Evolutionary conservation across 1,140 invertebrate species (phyloP).

Genomic region (Elymnias hypermnestra): DNA sequence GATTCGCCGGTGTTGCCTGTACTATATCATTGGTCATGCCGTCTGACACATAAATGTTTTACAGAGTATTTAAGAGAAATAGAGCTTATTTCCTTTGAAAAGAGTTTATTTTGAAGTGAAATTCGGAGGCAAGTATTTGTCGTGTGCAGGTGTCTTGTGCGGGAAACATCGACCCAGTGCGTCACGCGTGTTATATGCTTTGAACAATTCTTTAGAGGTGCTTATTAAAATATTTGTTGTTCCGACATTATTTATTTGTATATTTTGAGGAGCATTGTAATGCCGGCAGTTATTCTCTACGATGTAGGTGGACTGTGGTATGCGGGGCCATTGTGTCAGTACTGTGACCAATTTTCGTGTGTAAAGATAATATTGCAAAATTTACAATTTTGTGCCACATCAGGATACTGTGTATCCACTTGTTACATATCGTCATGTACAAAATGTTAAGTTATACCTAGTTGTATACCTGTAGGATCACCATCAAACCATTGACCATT

Average conservation of each 20-base stretch:
- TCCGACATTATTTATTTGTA: slow-evolving; percentile 70
- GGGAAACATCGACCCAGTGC: slow-evolving; percentile 32
- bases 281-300: slow-evolving; percentile 39
- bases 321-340: slow-evolving; percentile 34
- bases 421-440: background rate
- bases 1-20: slow-evolving; percentile 45
- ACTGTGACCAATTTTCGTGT: slow-evolving; percentile 57
- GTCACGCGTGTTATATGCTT: slow-evolving; percentile 52
- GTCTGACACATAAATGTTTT: slow-evolving; percentile 35
- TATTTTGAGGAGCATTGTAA: slow-evolving; percentile 51
- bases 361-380: slow-evolving; percentile 45
- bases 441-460: background rate
- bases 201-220: slow-evolving; percentile 62
- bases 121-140: slow-evolving; percentile 1
- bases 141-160: slow-evolving; percentile 17
- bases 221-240: slow-evolving; percentile 76
- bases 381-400: too few relatives aligned
- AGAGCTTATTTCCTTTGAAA: too few relatives aligned
- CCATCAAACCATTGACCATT: too few relatives aligned
- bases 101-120: too few relatives aligned
- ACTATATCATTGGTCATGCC: slow-evolving; percentile 58
- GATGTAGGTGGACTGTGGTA: slow-evolving; percentile 39
- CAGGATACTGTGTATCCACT: too few relatives aligned
- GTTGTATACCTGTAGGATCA: too few relatives aligned
- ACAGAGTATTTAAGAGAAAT: too few relatives aligned